Conservation (phyloP, 2,797 vertebrate species). For the Lepilemur ruficaudatus region DNA sequence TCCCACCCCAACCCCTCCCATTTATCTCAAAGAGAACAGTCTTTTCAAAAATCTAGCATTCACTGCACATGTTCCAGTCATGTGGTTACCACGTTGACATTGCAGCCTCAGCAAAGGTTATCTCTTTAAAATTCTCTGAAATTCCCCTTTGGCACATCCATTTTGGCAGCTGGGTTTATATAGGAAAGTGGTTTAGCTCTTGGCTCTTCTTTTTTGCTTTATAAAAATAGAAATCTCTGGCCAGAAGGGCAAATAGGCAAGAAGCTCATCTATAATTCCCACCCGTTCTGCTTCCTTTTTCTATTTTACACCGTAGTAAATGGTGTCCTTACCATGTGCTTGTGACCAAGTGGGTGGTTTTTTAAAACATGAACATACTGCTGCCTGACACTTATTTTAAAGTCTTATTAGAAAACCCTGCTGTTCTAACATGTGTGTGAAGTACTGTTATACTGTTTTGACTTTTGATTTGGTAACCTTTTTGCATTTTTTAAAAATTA, state of each 20-base stretch:
- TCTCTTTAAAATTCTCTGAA: slow-evolving; percentile 85
- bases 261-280: slow-evolving; percentile 57
- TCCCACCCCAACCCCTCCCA: neutral
- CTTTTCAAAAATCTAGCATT: slow-evolving; percentile 77
- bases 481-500: neutral
- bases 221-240: slow-evolving; percentile 80
- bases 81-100: slow-evolving; percentile 82
- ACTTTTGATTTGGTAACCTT: slow-evolving; percentile 34
- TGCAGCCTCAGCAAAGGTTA: slow-evolving; percentile 86
- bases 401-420: neutral
- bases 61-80: slow-evolving; percentile 79
- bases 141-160: slow-evolving; percentile 84
- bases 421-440: neutral
- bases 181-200: slow-evolving; percentile 78
- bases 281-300: slow-evolving; percentile 47
- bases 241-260: slow-evolving; percentile 77
- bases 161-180: slow-evolving; percentile 83
- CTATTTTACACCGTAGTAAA: neutral
- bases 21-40: slow-evolving; percentile 74
- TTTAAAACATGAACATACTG: slow-evolving; percentile 11
- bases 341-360: neutral
- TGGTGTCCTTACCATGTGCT: neutral
- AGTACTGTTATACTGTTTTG: slow-evolving; percentile 28
- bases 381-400: neutral
- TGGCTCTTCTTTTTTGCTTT: slow-evolving; percentile 75